Percentiles rank a stretch among this genome's conserved stretches.
phyloP scores from a whole-genome alignment of 2,113 vertebrate species.

The Planiliza haematocheilus region DNA sequence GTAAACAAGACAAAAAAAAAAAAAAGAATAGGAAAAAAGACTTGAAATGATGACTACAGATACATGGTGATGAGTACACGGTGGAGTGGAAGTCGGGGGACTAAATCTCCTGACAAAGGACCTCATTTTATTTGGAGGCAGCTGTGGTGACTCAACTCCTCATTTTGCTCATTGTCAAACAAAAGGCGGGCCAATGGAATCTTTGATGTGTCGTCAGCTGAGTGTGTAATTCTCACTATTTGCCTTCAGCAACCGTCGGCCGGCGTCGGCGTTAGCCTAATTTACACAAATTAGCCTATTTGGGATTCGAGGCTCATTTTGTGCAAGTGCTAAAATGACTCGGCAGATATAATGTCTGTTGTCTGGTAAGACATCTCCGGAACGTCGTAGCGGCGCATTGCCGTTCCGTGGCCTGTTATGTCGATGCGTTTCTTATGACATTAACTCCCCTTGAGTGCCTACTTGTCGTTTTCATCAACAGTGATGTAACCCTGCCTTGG shows the following conservation, averaged over 20 bases:
- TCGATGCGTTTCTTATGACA: background rate
- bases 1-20: too few relatives aligned
- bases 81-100: too few relatives aligned
- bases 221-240: slow-evolving; percentile 10
- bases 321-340: slow-evolving; percentile 11
- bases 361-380: background rate
- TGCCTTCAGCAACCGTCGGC: slow-evolving; percentile 12
- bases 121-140: background rate
- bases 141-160: background rate
- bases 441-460: background rate
- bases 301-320: slow-evolving; percentile 4
- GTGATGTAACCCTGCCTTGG: slow-evolving; percentile 19
- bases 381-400: too few relatives aligned
- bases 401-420: background rate
- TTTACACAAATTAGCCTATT: slow-evolving; percentile 2
- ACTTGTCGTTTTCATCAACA: slow-evolving; percentile 7
- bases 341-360: slow-evolving; percentile 8
- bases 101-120: too few relatives aligned
- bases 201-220: background rate
- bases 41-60: too few relatives aligned
- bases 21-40: too few relatives aligned
- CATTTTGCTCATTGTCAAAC: slow-evolving; percentile 17
- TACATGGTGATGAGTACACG: too few relatives aligned
- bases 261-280: background rate
- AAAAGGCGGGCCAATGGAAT: too few relatives aligned